These are phyloP conservation scores for Syngnathus rostellatus DNA, from an alignment of 2,797 vertebrate genomes.

Conservation along the genomic window DNA sequence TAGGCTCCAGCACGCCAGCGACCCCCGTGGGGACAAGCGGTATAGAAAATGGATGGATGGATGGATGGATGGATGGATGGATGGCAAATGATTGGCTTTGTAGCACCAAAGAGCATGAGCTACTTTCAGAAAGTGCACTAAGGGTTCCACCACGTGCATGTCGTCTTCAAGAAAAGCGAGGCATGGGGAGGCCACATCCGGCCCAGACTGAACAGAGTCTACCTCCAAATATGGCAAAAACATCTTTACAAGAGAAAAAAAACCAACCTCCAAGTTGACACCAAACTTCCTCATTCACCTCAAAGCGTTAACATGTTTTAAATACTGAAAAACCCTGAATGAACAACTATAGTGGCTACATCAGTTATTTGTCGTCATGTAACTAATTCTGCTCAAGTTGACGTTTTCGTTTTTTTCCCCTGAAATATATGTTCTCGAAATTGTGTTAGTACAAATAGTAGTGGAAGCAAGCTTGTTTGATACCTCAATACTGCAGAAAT, in stretches of 20 bases:
- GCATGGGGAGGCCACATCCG: constrained; percentile 69
- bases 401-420: background rate
- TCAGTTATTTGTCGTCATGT: background rate
- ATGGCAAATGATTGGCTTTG: too few relatives aligned
- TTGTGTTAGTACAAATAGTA: background rate
- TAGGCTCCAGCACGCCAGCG: too few relatives aligned
- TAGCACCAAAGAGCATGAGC: too few relatives aligned
- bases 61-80: too few relatives aligned
- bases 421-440: background rate
- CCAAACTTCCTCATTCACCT: constrained; percentile 68
- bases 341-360: too few relatives aligned
- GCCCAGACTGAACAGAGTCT: constrained; percentile 34
- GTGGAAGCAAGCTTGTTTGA: background rate
- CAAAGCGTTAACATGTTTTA: background rate
- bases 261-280: constrained; percentile 22
- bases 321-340: background rate
- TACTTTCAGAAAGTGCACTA: background rate
- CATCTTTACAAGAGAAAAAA: constrained; percentile 10
- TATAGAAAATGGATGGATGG: too few relatives aligned
- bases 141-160: constrained; percentile 3
- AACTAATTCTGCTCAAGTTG: background rate
- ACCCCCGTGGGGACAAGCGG: too few relatives aligned
- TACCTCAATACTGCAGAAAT: background rate
- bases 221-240: constrained; percentile 77
- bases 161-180: background rate